Percentiles rank a stretch among this genome's conserved stretches.
These are phyloP conservation scores for Heteractis magnifica DNA, from an alignment of 92 coral and sea anemone genomes.

Conservation along the genomic window DNA sequence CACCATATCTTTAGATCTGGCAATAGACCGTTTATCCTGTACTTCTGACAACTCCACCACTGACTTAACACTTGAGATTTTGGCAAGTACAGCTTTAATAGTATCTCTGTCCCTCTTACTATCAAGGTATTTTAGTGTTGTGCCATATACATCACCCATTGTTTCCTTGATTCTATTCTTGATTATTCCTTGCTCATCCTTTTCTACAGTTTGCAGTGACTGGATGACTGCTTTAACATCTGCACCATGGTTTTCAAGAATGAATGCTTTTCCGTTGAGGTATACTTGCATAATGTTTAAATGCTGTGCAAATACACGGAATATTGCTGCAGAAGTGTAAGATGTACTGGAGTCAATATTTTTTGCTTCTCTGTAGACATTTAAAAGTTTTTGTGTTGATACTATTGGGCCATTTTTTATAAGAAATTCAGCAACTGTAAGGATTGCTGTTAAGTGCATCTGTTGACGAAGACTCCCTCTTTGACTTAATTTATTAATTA, in stretches of 20 bases:
- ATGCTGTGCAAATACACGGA: constrained; percentile 5
- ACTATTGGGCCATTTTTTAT: constrained; percentile 44
- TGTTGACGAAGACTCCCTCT: constrained; percentile 41
- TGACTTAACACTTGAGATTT: constrained; percentile 24
- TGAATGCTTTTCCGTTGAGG: constrained; percentile 8
- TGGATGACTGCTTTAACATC: not conserved
- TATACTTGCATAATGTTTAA: constrained; percentile 12
- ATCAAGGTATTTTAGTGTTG: constrained; percentile 4
- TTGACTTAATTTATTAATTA: constrained; percentile 25
- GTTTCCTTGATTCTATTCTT: not conserved
- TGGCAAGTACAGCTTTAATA: constrained; percentile 18
- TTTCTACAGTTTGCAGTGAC: not conserved
- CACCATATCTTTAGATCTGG: constrained; percentile 16
- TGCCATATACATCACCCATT: constrained; percentile 3
- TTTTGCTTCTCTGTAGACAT: constrained; percentile 35
- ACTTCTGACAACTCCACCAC: constrained; percentile 8
- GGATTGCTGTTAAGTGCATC: constrained; percentile 39
- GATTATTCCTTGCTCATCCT: not conserved
- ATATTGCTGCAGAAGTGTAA: constrained; percentile 1
- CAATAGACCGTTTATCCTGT: constrained; percentile 5
- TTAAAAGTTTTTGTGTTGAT: constrained; percentile 44
- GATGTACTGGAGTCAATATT: not conserved
- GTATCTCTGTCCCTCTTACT: constrained; percentile 25
- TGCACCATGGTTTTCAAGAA: constrained; percentile 21
- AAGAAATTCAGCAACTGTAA: constrained; percentile 41